Evolutionary conservation across 2,888 invertebrate genomes (phyloP).

Genomic region (Himalopsyche kuldschensis): DNA sequence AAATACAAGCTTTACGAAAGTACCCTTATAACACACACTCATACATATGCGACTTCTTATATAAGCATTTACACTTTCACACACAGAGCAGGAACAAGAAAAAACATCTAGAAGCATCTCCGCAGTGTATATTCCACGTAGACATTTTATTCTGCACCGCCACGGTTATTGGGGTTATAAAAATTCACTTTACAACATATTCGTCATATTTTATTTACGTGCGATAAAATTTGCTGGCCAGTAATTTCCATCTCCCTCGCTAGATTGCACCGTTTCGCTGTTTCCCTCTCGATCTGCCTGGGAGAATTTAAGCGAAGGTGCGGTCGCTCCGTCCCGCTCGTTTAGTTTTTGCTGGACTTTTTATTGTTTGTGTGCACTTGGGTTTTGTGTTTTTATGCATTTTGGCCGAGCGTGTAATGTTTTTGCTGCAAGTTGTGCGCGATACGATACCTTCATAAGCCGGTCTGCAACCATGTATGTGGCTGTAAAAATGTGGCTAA

Average conservation of each 20-base stretch:
- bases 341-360: background rate
- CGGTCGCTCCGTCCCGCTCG: background rate
- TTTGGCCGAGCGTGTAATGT: background rate
- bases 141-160: background rate
- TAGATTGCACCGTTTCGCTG: conserved; percentile 17
- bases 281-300: background rate
- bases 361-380: conserved; percentile 1
- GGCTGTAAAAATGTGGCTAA: background rate
- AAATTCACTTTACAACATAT: conserved; percentile 37
- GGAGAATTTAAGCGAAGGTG: background rate
- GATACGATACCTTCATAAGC: background rate
- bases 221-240: conserved; percentile 34
- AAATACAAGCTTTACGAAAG: background rate
- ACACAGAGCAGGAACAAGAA: background rate
- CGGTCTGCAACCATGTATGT: background rate
- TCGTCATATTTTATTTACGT: conserved; percentile 38
- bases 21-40: background rate
- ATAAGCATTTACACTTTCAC: background rate
- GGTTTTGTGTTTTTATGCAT: conserved; percentile 1
- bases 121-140: background rate
- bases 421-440: background rate
- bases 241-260: conserved; percentile 24
- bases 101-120: background rate
- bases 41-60: background rate
- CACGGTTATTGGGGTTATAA: conserved; percentile 33